Evolutionary conservation across 2,113 vertebrate species (phyloP).

Genomic region (Boleophthalmus pectinirostris): DNA sequence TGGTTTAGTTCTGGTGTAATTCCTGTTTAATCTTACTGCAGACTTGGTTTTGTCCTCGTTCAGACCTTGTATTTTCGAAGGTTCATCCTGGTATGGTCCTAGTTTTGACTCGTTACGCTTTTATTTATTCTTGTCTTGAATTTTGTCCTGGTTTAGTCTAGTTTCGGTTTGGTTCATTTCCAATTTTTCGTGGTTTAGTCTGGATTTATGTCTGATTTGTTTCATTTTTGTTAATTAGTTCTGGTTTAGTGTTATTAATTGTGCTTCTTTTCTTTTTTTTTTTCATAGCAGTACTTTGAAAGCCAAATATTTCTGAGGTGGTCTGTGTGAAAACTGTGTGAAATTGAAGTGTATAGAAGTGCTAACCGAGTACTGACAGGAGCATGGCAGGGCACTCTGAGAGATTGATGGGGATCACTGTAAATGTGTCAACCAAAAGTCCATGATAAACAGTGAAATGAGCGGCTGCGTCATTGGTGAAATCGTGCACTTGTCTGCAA

Average conservation of each 20-base stretch:
- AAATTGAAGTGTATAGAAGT: background rate
- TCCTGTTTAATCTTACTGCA: background rate
- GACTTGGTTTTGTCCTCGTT: background rate
- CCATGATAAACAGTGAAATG: background rate
- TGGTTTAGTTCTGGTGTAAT: background rate
- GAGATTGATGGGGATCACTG: conserved; percentile 5
- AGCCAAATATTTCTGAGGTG: background rate
- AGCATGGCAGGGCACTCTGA: background rate
- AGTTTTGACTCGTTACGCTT: background rate
- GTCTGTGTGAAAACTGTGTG: background rate
- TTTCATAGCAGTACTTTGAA: background rate
- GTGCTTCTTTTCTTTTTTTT: too few species aligned
- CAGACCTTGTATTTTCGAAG: background rate
- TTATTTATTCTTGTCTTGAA: too few species aligned
- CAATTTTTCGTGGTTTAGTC: too few species aligned
- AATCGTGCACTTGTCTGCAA: background rate
- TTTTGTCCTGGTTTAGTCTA: too few species aligned
- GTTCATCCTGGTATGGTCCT: background rate
- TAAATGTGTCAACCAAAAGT: conserved; percentile 8
- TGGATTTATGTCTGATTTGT: too few species aligned
- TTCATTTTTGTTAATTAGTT: too few species aligned
- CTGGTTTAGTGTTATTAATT: too few species aligned
- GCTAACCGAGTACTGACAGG: conserved; percentile 1
- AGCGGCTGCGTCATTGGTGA: conserved; percentile 9
- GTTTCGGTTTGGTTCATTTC: too few species aligned